These are phyloP conservation scores for Emydoidea blandingii DNA, from an alignment of 2,797 vertebrate genomes.

Conservation along the genomic window DNA sequence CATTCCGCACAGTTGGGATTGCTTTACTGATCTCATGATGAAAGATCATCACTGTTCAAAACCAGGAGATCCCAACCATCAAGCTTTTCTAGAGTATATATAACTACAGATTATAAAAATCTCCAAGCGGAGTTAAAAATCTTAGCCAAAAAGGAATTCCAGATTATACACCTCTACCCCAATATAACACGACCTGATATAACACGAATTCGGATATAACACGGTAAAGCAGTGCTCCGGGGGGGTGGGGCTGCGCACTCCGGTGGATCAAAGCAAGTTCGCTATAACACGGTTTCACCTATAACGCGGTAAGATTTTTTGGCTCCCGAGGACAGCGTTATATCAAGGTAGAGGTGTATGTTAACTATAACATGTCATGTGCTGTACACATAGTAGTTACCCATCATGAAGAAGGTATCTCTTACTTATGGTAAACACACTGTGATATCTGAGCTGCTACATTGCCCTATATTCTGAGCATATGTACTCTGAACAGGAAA, in stretches of 20 bases:
- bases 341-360: background rate
- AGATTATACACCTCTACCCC: background rate
- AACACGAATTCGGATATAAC: no score
- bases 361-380: background rate
- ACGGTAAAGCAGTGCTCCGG: no score
- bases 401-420: conserved; percentile 39
- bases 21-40: background rate
- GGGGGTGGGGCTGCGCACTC: no score
- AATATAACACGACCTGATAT: no score
- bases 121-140: conserved; percentile 15
- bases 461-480: conserved; percentile 5
- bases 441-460: conserved; percentile 44
- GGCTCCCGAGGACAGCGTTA: no score
- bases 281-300: no score
- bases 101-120: background rate
- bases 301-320: no score
- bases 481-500: conserved; percentile 31
- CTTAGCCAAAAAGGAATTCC: background rate
- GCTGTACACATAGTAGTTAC: background rate
- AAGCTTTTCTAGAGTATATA: background rate
- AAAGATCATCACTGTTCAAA: background rate
- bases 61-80: background rate
- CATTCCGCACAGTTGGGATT: background rate
- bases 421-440: conserved; percentile 6
- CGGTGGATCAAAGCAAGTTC: no score